Percentiles rank a stretch among this genome's conserved stretches.
These are phyloP conservation scores for Ibidorhyncha struthersii DNA, from an alignment of 2,113 vertebrate genomes.

Conservation along the genomic window DNA sequence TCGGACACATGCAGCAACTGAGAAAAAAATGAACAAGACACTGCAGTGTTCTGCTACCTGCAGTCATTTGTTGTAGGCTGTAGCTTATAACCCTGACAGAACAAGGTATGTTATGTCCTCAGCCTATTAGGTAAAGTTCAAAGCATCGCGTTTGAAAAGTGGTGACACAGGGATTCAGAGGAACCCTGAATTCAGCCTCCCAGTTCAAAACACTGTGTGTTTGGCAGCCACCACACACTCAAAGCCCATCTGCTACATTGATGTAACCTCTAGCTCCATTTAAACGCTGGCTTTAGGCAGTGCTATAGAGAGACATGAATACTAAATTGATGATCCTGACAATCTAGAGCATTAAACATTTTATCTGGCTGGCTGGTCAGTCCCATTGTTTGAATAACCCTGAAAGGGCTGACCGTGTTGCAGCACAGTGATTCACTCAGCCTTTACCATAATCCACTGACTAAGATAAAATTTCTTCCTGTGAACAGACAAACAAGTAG, in stretches of 20 bases:
- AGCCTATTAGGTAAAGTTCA: neutral
- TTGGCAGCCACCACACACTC: neutral
- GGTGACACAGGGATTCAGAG: constrained; percentile 3
- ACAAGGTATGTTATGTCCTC: neutral
- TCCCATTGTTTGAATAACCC: constrained; percentile 77
- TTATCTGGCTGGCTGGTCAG: constrained; percentile 81
- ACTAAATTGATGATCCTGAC: constrained; percentile 84
- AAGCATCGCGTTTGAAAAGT: neutral
- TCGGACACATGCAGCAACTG: neutral
- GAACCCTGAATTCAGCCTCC: neutral
- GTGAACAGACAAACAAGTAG: constrained; percentile 70
- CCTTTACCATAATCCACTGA: constrained; percentile 76
- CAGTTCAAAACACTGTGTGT: neutral
- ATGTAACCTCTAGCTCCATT: constrained; percentile 12
- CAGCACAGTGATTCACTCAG: constrained; percentile 76
- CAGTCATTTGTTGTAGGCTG: neutral
- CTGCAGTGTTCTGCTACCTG: neutral
- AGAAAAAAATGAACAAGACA: neutral
- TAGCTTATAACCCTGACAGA: neutral
- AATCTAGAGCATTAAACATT: constrained; percentile 61
- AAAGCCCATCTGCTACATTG: neutral
- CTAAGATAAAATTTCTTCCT: constrained; percentile 77
- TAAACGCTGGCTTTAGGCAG: constrained; percentile 33
- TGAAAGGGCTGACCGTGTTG: constrained; percentile 76
- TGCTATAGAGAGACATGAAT: constrained; percentile 41